A percentile compares a stretch with the other conserved stretches of the same genome.
phyloP scores from a whole-genome alignment of 2,888 invertebrate species.

The Heteromyza rotundicornis region DNA sequence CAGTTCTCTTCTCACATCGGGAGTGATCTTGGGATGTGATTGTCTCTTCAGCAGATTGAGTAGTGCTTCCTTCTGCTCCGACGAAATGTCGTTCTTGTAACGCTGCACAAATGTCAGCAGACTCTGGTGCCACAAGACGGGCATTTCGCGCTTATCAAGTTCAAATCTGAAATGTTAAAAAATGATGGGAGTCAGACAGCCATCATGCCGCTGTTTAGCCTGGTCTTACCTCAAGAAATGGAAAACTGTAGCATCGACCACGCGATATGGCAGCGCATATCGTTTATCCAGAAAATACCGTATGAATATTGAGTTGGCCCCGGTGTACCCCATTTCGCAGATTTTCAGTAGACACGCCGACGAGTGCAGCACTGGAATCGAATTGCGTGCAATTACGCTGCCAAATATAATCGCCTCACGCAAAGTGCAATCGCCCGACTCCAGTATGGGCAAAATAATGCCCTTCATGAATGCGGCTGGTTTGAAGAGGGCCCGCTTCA shows the following conservation, averaged over 20 bases:
- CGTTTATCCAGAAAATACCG: slow-evolving; percentile 95
- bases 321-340: slow-evolving; percentile 96
- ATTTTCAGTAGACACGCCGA: slow-evolving; percentile 94
- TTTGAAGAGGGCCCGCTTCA: slow-evolving; percentile 92
- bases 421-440: slow-evolving; percentile 91
- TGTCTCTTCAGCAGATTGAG: slow-evolving; percentile 72
- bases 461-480: slow-evolving; percentile 99
- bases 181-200: background rate
- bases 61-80: slow-evolving; percentile 89
- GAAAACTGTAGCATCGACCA: slow-evolving; percentile 92
- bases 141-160: slow-evolving; percentile 80
- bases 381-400: slow-evolving; percentile 87
- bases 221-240: slow-evolving; percentile 83
- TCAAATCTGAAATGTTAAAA: slow-evolving; percentile 73
- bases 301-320: slow-evolving; percentile 94
- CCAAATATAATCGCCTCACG: slow-evolving; percentile 95
- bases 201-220: slow-evolving; percentile 65
- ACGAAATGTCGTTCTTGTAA: slow-evolving; percentile 93
- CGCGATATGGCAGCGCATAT: slow-evolving; percentile 94
- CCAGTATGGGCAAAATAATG: slow-evolving; percentile 74
- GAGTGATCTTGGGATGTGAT: slow-evolving; percentile 65
- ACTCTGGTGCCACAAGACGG: slow-evolving; percentile 97
- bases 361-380: slow-evolving; percentile 93
- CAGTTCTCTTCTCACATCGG: slow-evolving; percentile 85
- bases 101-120: slow-evolving; percentile 92